phyloP scores from a whole-genome alignment of 2,888 invertebrate species.

The Dasypogon diadema region DNA sequence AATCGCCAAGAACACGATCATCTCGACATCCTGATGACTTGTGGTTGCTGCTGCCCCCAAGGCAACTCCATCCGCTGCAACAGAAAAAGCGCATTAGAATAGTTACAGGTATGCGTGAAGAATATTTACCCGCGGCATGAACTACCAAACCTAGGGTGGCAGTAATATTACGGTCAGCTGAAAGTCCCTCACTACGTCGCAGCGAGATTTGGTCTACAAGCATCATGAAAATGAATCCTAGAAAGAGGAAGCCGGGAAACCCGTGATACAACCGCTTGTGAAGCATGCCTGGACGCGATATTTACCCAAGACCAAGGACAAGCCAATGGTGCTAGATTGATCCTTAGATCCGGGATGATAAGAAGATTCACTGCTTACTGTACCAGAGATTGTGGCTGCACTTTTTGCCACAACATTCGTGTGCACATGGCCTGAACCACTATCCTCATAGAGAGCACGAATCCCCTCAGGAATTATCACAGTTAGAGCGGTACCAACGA shows the following conservation, averaged over 20 bases:
- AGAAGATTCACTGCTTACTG: background rate
- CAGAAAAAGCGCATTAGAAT: no score
- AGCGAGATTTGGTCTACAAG: slow-evolving; percentile 88
- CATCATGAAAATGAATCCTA: slow-evolving; percentile 96
- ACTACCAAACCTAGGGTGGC: slow-evolving; percentile 98
- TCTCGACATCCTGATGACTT: slow-evolving; percentile 94
- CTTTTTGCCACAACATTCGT: background rate
- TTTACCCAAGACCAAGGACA: slow-evolving; percentile 86
- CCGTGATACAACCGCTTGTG: no score
- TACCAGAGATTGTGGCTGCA: slow-evolving; percentile 2
- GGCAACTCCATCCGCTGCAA: slow-evolving; percentile 93
- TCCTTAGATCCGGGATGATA: slow-evolving; percentile 60
- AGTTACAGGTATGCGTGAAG: no score
- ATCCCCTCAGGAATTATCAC: slow-evolving; percentile 99
- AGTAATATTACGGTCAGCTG: slow-evolving; percentile 81
- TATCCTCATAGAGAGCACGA: slow-evolving; percentile 77
- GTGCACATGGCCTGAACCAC: slow-evolving; percentile 38
- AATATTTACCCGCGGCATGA: slow-evolving; percentile 94
- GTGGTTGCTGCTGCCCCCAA: slow-evolving; percentile 98
- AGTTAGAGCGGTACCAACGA: slow-evolving; percentile 96
- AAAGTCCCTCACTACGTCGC: slow-evolving; percentile 72
- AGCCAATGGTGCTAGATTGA: slow-evolving; percentile 77
- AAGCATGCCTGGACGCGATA: no score
- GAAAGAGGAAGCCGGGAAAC: no score
- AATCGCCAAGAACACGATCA: slow-evolving; percentile 97